phyloP scores from a whole-genome alignment of 1,140 invertebrate genomes.

The Drosophila murphyi region DNA sequence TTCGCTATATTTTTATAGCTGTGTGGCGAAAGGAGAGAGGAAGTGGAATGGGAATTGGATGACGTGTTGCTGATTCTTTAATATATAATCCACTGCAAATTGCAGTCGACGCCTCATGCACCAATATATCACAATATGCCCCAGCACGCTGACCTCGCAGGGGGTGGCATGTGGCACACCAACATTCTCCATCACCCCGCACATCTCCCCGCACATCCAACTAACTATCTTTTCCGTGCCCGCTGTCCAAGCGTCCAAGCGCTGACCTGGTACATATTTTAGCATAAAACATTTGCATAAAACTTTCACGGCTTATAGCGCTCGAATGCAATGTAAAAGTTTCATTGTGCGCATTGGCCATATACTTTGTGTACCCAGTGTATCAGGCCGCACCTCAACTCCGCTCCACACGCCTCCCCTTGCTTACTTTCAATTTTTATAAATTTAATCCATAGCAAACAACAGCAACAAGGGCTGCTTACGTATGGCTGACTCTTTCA shows the following conservation, averaged over 20 bases:
- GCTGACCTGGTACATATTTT: slow-evolving; percentile 55
- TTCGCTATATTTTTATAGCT: slow-evolving; percentile 44
- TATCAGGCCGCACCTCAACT: not conserved
- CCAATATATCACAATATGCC: slow-evolving; percentile 57
- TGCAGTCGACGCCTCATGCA: slow-evolving; percentile 48
- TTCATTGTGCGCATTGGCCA: slow-evolving; percentile 49
- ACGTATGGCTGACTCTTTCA: not conserved
- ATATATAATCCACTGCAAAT: slow-evolving; percentile 65
- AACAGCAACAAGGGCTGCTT: slow-evolving; percentile 35
- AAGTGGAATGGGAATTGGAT: not conserved
- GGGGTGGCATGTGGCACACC: not conserved
- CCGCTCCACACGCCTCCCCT: not conserved
- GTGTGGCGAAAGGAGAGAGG: slow-evolving; percentile 2
- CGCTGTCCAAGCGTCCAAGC: slow-evolving; percentile 22
- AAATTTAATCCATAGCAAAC: slow-evolving; percentile 54
- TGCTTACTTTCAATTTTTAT: slow-evolving; percentile 54
- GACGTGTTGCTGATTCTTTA: slow-evolving; percentile 10
- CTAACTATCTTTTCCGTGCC: not conserved
- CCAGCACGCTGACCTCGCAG: slow-evolving; percentile 30
- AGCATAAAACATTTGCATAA: slow-evolving; percentile 64
- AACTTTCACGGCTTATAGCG: slow-evolving; percentile 64
- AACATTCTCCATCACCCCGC: not conserved
- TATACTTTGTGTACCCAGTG: slow-evolving; percentile 27
- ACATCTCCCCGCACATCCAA: not conserved
- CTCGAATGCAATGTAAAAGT: slow-evolving; percentile 58